Evolutionary conservation across 2,888 invertebrate genomes (phyloP).

Genomic region (Papilio protenor): DNA sequence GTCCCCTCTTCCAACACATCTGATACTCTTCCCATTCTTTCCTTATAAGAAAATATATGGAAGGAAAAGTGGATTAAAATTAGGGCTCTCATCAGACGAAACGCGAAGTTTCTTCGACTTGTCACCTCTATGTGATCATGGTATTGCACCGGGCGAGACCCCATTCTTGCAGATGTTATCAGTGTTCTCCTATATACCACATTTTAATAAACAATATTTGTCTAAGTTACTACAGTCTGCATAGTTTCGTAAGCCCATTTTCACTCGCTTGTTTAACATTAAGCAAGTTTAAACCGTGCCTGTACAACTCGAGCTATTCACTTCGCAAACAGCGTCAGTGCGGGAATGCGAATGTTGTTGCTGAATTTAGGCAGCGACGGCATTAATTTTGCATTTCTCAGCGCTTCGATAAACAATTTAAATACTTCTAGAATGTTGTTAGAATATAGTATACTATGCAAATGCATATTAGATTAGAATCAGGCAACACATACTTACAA

Average conservation of each 20-base stretch:
- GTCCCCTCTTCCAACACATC: too few species aligned
- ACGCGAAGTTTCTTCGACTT: too few species aligned
- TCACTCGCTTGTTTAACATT: slow-evolving; percentile 21
- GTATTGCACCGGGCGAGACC: too few species aligned
- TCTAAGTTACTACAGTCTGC: neutral
- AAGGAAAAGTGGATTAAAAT: too few species aligned
- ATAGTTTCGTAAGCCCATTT: slow-evolving; percentile 10
- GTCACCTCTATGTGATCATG: too few species aligned
- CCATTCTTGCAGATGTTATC: too few species aligned
- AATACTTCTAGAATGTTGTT: neutral
- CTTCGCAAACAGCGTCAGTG: slow-evolving; percentile 26
- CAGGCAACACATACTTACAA: too few species aligned
- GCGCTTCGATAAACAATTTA: slow-evolving; percentile 19
- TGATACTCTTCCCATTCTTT: too few species aligned
- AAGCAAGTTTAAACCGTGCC: slow-evolving; percentile 19
- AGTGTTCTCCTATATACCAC: neutral
- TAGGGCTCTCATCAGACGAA: too few species aligned
- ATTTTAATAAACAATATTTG: neutral
- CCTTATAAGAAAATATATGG: too few species aligned
- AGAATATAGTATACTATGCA: neutral
- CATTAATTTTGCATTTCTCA: slow-evolving; percentile 23
- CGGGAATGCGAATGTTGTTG: slow-evolving; percentile 25
- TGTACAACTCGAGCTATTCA: slow-evolving; percentile 18
- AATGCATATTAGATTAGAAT: neutral
- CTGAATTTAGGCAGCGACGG: slow-evolving; percentile 22